phyloP scores from a whole-genome alignment of 2,797 vertebrate genomes.

The Syngnathus rostellatus region DNA sequence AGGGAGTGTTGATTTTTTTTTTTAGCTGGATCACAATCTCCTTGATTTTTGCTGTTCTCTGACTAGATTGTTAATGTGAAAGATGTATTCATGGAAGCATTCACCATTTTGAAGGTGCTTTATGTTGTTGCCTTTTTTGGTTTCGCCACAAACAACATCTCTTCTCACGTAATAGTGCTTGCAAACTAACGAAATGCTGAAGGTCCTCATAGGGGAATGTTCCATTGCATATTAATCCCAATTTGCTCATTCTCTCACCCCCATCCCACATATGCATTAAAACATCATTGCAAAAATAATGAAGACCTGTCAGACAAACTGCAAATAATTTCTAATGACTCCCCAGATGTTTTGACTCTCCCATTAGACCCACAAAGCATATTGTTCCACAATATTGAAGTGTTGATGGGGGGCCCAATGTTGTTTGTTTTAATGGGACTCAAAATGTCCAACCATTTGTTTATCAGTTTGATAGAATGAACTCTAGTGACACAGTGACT shows the following conservation, averaged over 20 bases:
- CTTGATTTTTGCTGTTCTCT: constrained; percentile 11
- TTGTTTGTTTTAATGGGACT: background rate
- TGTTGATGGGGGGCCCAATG: background rate
- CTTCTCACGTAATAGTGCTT: background rate
- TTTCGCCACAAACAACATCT: background rate
- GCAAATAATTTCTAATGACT: constrained; percentile 1
- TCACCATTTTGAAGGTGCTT: constrained; percentile 20
- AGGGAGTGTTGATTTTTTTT: constrained; percentile 37
- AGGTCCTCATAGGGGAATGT: background rate
- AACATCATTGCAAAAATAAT: constrained; percentile 2
- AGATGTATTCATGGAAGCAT: constrained; percentile 16
- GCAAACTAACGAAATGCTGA: background rate
- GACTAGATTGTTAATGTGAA: constrained; percentile 21
- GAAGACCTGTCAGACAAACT: background rate
- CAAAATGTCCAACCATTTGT: background rate
- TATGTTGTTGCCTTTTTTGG: background rate
- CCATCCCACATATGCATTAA: background rate
- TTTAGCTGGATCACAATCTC: constrained; percentile 27
- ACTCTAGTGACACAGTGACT: background rate
- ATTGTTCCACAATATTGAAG: constrained; percentile 2
- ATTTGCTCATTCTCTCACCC: background rate
- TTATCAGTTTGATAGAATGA: background rate
- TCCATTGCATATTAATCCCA: background rate
- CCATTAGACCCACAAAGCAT: background rate
- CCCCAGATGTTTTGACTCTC: background rate